These are phyloP conservation scores for Aythya baeri DNA, from an alignment of 2,113 vertebrate genomes.

Conservation along the genomic window DNA sequence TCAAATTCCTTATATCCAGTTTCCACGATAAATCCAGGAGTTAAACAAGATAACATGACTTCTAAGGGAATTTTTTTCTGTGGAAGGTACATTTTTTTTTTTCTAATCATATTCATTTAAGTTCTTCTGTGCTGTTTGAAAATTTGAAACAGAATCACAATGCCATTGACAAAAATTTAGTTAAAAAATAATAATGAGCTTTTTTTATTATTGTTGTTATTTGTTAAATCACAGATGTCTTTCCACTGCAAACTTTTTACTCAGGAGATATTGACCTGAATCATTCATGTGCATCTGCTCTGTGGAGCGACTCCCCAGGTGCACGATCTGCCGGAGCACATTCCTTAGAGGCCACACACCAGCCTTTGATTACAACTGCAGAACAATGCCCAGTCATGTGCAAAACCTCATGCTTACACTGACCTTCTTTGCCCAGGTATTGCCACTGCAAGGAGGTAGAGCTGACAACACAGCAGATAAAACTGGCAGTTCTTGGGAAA, in stretches of 20 bases:
- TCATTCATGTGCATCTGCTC: neutral
- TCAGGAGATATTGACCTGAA: neutral
- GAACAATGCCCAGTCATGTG: neutral
- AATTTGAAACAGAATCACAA: neutral
- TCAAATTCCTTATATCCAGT: neutral
- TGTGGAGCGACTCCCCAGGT: neutral
- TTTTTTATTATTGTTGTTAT: neutral
- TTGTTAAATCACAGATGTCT: neutral
- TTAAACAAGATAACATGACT: neutral
- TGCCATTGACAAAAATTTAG: neutral
- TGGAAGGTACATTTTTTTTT: neutral
- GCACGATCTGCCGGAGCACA: neutral
- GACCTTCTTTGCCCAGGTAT: neutral
- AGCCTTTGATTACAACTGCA: neutral
- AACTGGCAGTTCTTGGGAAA: neutral
- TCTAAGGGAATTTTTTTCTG: neutral
- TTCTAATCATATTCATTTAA: neutral
- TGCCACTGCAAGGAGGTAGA: neutral
- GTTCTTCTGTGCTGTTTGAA: neutral
- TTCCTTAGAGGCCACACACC: neutral
- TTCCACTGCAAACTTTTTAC: neutral
- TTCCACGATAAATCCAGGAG: neutral
- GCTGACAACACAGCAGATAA: neutral
- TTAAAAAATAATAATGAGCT: neutral
- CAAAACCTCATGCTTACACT: neutral